A percentile compares a stretch with the other conserved stretches of the same genome.
Evolutionary conservation across 1,140 invertebrate species (phyloP).

Genomic region (Pachyrhynchus sulphureomaculatus): DNA sequence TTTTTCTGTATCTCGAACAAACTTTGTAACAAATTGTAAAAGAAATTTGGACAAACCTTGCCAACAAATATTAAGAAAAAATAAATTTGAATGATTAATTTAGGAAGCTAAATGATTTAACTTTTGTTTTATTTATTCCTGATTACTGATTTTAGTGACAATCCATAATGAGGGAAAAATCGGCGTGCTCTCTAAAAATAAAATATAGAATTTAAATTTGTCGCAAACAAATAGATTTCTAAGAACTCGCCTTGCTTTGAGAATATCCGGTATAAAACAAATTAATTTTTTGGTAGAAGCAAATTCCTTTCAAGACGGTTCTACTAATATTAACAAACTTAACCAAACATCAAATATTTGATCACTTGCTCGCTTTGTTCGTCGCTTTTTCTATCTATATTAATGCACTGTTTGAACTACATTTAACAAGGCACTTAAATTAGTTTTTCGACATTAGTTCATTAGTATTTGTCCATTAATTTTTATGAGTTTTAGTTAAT

Average conservation of each 20-base stretch:
- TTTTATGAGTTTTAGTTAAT: neutral
- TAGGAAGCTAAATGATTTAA: too few relatives aligned
- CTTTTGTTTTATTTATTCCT: too few relatives aligned
- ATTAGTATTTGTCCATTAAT: neutral
- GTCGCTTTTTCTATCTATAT: conserved; percentile 27
- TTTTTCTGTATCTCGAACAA: too few relatives aligned
- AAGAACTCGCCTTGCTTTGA: neutral
- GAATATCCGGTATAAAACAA: conserved; percentile 1
- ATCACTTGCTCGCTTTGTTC: conserved; percentile 18
- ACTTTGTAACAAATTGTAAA: too few relatives aligned
- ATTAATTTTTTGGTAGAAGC: conserved; percentile 25
- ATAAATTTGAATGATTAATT: too few relatives aligned
- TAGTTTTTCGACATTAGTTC: conserved; percentile 28
- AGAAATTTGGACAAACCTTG: too few relatives aligned
- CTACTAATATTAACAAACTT: conserved; percentile 19
- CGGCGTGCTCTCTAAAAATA: too few relatives aligned
- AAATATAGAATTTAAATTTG: too few relatives aligned
- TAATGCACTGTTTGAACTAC: conserved; percentile 29
- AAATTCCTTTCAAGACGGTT: conserved; percentile 19
- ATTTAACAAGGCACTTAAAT: conserved; percentile 31
- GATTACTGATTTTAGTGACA: too few relatives aligned
- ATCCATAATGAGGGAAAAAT: too few relatives aligned
- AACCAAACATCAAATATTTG: conserved; percentile 29
- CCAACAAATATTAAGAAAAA: too few relatives aligned
- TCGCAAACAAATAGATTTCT: too few relatives aligned